Conservation (phyloP, 1,140 invertebrate species). For the Trachelipus rathkii region DNA sequence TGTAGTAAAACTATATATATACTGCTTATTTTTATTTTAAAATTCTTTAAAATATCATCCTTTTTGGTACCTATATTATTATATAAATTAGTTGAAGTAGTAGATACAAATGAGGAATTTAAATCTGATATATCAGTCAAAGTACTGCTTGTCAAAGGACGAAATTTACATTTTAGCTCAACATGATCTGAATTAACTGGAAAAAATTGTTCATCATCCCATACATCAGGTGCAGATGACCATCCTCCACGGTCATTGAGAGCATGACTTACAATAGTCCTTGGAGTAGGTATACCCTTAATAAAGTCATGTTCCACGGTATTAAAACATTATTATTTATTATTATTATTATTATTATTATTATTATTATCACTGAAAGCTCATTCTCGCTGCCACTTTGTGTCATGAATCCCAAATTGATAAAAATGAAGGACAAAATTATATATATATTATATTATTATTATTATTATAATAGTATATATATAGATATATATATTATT, state of each 20-base stretch:
- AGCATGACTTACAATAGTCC: slow-evolving; percentile 51
- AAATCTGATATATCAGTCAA: not conserved
- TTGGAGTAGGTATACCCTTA: slow-evolving; percentile 35
- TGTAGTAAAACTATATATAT: not conserved
- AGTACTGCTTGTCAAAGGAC: not conserved
- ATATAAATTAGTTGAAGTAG: not conserved
- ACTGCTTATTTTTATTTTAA: not conserved
- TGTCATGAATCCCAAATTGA: too few relatives aligned
- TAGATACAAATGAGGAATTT: not conserved
- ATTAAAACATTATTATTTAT: too few relatives aligned
- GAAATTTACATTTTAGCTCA: not conserved
- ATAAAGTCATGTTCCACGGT: slow-evolving; percentile 65
- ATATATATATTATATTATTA: too few relatives aligned
- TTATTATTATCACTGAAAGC: too few relatives aligned
- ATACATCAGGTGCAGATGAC: slow-evolving; percentile 63
- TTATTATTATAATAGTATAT: too few relatives aligned
- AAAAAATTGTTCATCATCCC: slow-evolving; percentile 67
- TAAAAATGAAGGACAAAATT: too few relatives aligned
- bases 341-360: too few relatives aligned
- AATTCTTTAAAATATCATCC: not conserved
- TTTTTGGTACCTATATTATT: not conserved
- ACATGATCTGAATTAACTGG: slow-evolving; percentile 49
- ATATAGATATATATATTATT: too few relatives aligned
- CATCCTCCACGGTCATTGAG: slow-evolving; percentile 58
- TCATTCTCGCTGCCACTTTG: too few relatives aligned